phyloP scores from a whole-genome alignment of 2,888 invertebrate genomes.

The Sphinx pinastri region DNA sequence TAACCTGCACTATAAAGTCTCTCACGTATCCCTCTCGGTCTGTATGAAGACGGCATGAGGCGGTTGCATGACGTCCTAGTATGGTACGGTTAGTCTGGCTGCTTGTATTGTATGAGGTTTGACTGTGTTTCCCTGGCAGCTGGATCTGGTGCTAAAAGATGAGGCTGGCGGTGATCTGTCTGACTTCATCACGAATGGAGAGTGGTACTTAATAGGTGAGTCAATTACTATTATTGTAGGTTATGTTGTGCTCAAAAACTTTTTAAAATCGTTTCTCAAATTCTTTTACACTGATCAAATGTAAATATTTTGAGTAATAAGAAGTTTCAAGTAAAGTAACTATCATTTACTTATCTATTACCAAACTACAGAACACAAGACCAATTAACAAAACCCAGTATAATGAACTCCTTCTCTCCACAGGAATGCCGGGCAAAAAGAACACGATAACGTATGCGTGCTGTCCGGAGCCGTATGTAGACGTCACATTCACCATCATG shows the following conservation, averaged over 20 bases:
- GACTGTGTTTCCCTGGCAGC: constrained; percentile 81
- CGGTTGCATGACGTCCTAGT: constrained; percentile 38
- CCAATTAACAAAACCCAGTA: too few species aligned
- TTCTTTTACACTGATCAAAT: too few species aligned
- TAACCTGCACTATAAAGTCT: constrained; percentile 52
- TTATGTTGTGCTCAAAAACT: background rate
- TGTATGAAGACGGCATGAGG: constrained; percentile 28
- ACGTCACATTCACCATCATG: constrained; percentile 98
- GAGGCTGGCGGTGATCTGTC: constrained; percentile 97
- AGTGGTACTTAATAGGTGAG: constrained; percentile 99
- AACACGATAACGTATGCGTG: constrained; percentile 96
- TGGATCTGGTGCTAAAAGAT: constrained; percentile 98
- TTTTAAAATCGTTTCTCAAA: too few species aligned
- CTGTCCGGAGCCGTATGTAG: constrained; percentile 97
- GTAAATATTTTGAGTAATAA: too few species aligned
- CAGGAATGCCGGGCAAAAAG: constrained; percentile 96
- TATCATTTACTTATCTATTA: too few species aligned
- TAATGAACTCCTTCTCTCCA: constrained; percentile 28
- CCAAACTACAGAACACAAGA: background rate
- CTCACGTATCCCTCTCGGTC: constrained; percentile 55
- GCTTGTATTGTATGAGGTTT: constrained; percentile 48
- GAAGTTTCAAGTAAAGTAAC: too few species aligned
- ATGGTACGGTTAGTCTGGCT: constrained; percentile 26
- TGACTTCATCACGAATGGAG: constrained; percentile 99
- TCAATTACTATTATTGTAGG: background rate